Conservation (phyloP, 2,888 invertebrate species). For the Sarcophaga carnaria region DNA sequence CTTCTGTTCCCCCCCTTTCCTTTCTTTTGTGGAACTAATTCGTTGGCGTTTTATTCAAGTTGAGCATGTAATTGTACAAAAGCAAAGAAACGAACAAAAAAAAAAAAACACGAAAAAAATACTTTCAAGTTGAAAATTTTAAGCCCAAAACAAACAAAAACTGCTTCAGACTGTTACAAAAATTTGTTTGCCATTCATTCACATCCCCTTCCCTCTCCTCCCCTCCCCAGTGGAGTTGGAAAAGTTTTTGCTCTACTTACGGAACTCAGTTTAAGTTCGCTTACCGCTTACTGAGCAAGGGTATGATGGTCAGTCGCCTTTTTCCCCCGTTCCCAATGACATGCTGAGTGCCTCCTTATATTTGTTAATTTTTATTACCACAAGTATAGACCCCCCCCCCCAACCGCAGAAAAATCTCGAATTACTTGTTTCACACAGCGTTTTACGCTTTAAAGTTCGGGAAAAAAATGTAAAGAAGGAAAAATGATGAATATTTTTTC, state of each 20-base stretch:
- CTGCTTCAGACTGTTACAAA: neutral
- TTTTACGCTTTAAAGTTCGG: too few species aligned
- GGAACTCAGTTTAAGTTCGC: too few species aligned
- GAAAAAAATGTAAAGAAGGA: too few species aligned
- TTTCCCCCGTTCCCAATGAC: neutral
- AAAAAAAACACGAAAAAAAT: neutral
- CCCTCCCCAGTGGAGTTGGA: too few species aligned
- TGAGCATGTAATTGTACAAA: slow-evolving; percentile 32
- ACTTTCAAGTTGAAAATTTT: neutral
- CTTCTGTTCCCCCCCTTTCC: neutral
- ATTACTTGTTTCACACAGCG: too few species aligned
- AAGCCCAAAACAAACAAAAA: neutral
- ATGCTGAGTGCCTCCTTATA: too few species aligned
- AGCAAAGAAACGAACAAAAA: neutral
- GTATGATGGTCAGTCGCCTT: neutral
- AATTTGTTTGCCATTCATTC: neutral
- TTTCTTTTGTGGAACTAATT: neutral
- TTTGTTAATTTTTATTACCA: too few species aligned
- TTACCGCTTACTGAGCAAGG: neutral
- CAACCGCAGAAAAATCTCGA: too few species aligned
- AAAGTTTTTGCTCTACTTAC: too few species aligned
- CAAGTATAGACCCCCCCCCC: too few species aligned
- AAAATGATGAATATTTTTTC: too few species aligned
- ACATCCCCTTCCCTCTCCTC: too few species aligned
- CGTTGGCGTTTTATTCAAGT: neutral